Base-by-base conservation (phyloP, 1,140 invertebrate species). In the Cyrtorhinus lividipennis region DNA sequence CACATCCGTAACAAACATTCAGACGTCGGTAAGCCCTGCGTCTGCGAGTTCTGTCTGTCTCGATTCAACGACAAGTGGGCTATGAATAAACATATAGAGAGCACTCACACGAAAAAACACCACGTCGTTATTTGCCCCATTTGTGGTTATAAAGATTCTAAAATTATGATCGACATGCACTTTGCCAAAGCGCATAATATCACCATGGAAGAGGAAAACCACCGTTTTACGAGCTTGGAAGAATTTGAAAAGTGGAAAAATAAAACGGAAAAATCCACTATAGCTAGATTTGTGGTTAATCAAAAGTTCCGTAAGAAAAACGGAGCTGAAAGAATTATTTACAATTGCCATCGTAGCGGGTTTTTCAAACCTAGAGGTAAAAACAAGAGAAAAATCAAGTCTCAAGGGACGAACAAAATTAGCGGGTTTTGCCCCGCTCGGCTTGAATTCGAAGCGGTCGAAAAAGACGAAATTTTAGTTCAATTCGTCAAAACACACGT, bases 391-490 rank as follows among this genome's bases (percentile, higher is more conserved):
- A 56, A 20, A 23, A n/a, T 38, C 12, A 58, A 58, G 22, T 23
- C 30, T 8, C 10, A 25, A 24, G 48, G 25, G 13, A 57, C 62
- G 15, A 57, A 56, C 56, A 63, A 63, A 58, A 58, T 63, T 5
- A 63, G 25, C n/a, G 62, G 56, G 18, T 63, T 58, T 56, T 63
- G 62, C 20, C 62, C 62, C 22, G 53, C 62, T 22, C 18, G 26
- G 8, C 27, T 63, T 8, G 57, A 45, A 24, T 24, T 46, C 24
- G 44, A 48, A 48, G 24, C 46, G 10, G 23, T 25, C 38, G 44
- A 44, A 1, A 20, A 53, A 24, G 61, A 45, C 2, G 38, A 22
- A 53, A 46, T 62, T 12, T 13, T 22, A 22, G 45, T 62, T 2
- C 24, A 38, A 24, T 62, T 62, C 27, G 18, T 62, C 2, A 62